Percentiles rank a stretch among this genome's conserved stretches.
Conservation (phyloP, 2,888 invertebrate genomes). For the Euzophera pinguis region DNA sequence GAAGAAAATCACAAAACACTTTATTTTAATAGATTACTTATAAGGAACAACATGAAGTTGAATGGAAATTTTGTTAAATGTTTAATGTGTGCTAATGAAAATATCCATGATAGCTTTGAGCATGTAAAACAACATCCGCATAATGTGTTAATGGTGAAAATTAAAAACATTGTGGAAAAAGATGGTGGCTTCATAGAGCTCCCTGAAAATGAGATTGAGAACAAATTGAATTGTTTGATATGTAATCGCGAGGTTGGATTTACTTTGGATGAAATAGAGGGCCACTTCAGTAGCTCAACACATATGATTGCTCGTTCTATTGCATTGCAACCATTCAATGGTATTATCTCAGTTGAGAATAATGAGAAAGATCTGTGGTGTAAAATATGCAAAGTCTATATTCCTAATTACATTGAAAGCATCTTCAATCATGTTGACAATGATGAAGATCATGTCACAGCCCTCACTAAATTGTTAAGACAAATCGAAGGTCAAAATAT, state of each 20-base stretch:
- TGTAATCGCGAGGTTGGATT: slow-evolving; percentile 34
- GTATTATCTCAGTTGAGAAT: slow-evolving; percentile 47
- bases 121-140: slow-evolving; percentile 35
- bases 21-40: slow-evolving; percentile 33
- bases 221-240: slow-evolving; percentile 31
- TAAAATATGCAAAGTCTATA: slow-evolving; percentile 46
- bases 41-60: slow-evolving; percentile 32
- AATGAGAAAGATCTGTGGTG: slow-evolving; percentile 44
- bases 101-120: slow-evolving; percentile 19
- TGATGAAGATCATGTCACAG: slow-evolving; percentile 31
- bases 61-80: slow-evolving; percentile 25
- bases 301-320: slow-evolving; percentile 41
- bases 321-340: slow-evolving; percentile 47
- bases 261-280: slow-evolving; percentile 23
- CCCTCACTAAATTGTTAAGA: slow-evolving; percentile 32
- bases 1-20: slow-evolving; percentile 29
- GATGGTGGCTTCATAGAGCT: slow-evolving; percentile 40
- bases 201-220: slow-evolving; percentile 26
- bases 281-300: slow-evolving; percentile 29
- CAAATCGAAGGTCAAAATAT: slow-evolving; percentile 43
- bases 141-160: slow-evolving; percentile 19
- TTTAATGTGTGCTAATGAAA: slow-evolving; percentile 29
- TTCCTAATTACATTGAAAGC: slow-evolving; percentile 44
- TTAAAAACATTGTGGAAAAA: slow-evolving; percentile 29
- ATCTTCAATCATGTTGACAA: slow-evolving; percentile 47